Base-by-base conservation (phyloP, 2,888 invertebrate species). In the Laothoe populi region DNA sequence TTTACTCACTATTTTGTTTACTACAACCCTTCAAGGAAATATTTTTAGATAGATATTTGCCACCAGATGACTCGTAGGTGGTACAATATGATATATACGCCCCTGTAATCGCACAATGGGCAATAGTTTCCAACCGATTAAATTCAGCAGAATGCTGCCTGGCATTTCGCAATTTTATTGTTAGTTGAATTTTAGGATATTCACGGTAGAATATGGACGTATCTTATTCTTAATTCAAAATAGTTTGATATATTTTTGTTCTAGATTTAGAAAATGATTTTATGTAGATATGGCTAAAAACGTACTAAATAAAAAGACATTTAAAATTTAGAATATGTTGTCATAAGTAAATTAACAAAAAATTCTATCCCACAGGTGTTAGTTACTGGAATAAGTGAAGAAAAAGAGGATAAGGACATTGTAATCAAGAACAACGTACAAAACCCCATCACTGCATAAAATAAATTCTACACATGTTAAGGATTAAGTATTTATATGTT, bases 361-460 rank as follows among this genome's bases (percentile, higher is more conserved):
- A 46, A 10, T 66, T 62, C 63, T 70, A 31, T 65, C 83, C 76
- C 19, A 11, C 82, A 92, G 92, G 89, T 91, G 10, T 66, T 81
- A 31, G 91, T 91, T 1, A 88, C 90, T 2, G 87, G 87, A 1
- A 84, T 92, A 35, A 78, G 68, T 48, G 83, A 83, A 4, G 81
- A 83, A 13, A 73, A 81, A 8, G 66, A 79, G 11, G 79, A 71
- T 61, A 79, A 68, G 40, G 84, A 84, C n/a, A 64, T 78, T n/a
- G 68, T 79, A 26, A 67, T 86, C 68, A 82, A 82, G 69, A 83
- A 71, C 53, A 84, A 77, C 71, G 78, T 86, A 66, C 79, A 83
- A 60, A 84, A 88, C 66, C 73, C 78, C 42, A 76, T 90, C 8
- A 88, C 87, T 75, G 85, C 78, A 70, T 90, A 82, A 87, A 63